Percentiles rank a stretch among this genome's conserved stretches.
Evolutionary conservation across 2,797 vertebrate genomes (phyloP).

Genomic region (Phataginus tetradactyla): DNA sequence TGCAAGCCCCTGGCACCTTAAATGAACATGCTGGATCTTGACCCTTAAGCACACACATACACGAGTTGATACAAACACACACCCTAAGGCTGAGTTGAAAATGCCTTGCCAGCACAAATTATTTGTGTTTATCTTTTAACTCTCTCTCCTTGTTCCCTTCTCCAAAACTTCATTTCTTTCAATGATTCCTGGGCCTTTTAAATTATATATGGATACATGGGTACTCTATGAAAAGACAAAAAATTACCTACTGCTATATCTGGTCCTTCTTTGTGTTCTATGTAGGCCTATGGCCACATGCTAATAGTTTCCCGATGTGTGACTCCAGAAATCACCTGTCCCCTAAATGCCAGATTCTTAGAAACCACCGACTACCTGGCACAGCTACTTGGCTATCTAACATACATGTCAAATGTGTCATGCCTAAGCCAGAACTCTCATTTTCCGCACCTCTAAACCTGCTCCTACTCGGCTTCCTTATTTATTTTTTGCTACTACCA

Average conservation of each 20-base stretch:
- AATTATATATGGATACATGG: neutral
- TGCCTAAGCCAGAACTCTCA: neutral
- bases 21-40: slow-evolving; percentile 43
- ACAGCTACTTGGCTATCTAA: neutral
- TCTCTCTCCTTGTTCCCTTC: neutral
- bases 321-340: neutral
- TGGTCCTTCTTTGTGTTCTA: neutral
- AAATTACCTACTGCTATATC: neutral
- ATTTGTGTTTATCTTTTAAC: neutral
- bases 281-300: too few relatives aligned
- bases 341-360: neutral
- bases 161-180: neutral
- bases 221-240: neutral
- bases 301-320: neutral
- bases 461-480: too few relatives aligned
- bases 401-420: neutral
- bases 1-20: neutral
- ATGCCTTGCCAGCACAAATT: neutral
- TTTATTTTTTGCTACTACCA: neutral
- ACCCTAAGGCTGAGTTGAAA: neutral
- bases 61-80: neutral
- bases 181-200: neutral
- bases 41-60: slow-evolving; percentile 5
- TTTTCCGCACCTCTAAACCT: neutral
- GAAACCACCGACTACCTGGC: neutral